Conservation (phyloP, 2,797 vertebrate genomes). For the Smutsia temminckii region DNA sequence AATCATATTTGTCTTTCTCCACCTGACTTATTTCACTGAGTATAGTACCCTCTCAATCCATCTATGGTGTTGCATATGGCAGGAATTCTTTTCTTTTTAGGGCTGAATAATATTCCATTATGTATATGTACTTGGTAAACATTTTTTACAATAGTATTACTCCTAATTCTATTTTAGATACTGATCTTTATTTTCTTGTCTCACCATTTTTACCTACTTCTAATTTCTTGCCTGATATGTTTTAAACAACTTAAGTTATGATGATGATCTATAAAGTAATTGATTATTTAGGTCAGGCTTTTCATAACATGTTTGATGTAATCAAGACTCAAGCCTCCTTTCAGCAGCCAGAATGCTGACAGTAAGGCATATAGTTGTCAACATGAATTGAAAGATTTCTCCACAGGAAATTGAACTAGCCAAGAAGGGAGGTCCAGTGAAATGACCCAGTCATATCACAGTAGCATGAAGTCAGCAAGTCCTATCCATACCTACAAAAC, state of each 20-base stretch:
- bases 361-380: background rate
- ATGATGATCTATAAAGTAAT: background rate
- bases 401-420: background rate
- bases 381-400: background rate
- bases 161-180: conserved; percentile 6
- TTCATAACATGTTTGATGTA: background rate
- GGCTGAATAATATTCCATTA: too few relatives aligned
- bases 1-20: too few relatives aligned
- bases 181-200: background rate
- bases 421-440: background rate
- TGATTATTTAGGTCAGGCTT: background rate
- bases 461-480: background rate
- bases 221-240: background rate
- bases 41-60: too few relatives aligned
- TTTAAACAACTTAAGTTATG: conserved; percentile 30
- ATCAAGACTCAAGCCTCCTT: background rate
- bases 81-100: too few relatives aligned
- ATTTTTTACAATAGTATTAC: background rate
- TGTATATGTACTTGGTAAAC: too few relatives aligned
- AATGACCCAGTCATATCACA: background rate
- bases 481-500: background rate
- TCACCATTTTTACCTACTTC: conserved; percentile 28
- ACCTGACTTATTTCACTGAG: too few relatives aligned
- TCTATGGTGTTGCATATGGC: too few relatives aligned
- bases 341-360: background rate